Evolutionary conservation across 2,797 vertebrate genomes (phyloP).

Genomic region (Odontamblyopus lacepedii): DNA sequence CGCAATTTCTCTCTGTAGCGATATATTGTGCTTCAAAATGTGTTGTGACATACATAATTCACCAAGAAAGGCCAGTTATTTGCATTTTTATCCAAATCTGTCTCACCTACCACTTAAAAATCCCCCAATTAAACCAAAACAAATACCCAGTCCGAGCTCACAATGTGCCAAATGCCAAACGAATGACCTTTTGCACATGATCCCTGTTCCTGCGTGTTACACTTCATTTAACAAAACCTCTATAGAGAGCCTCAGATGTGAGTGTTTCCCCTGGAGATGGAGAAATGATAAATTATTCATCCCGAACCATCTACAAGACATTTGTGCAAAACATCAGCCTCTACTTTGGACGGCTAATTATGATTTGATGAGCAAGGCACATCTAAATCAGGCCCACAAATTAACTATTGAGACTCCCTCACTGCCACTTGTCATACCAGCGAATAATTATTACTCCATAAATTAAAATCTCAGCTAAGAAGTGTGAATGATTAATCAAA

Average conservation of each 20-base stretch:
- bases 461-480: slow-evolving; percentile 50
- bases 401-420: slow-evolving; percentile 63
- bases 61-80: no score
- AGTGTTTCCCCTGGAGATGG: slow-evolving; percentile 55
- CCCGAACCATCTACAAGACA: slow-evolving; percentile 57
- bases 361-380: slow-evolving; percentile 67
- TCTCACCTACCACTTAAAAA: not conserved
- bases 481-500: slow-evolving; percentile 57
- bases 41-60: no score
- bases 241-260: slow-evolving; percentile 59
- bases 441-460: slow-evolving; percentile 64
- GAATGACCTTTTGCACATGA: slow-evolving; percentile 68
- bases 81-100: not conserved
- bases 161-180: slow-evolving; percentile 49
- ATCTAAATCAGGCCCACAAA: slow-evolving; percentile 63
- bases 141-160: slow-evolving; percentile 19
- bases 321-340: slow-evolving; percentile 63
- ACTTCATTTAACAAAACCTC: slow-evolving; percentile 71
- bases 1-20: no score
- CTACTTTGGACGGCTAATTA: slow-evolving; percentile 69
- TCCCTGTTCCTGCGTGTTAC: slow-evolving; percentile 45
- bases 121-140: not conserved
- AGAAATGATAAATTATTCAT: slow-evolving; percentile 69
- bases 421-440: slow-evolving; percentile 52
- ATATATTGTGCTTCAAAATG: no score